Conservation (phyloP, 2,888 invertebrate species). For the Rotaria sp. region DNA sequence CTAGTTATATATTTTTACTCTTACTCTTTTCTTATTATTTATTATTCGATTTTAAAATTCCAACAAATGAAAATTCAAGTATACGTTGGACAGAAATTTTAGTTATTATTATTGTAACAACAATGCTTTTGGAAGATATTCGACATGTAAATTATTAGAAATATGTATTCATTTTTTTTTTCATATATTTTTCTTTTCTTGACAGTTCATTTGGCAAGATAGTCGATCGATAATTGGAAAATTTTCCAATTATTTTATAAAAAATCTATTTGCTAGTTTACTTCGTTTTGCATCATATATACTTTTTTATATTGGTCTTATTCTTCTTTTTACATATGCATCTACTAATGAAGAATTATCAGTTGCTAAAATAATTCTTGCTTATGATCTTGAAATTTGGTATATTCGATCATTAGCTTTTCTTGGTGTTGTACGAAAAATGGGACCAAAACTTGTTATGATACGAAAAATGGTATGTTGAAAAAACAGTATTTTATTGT, state of each 20-base stretch:
- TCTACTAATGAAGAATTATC: no score
- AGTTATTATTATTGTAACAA: conserved; percentile 47
- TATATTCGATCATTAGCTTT: background rate
- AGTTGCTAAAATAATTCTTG: background rate
- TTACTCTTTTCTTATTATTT: conserved; percentile 50
- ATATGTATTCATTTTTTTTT: no score
- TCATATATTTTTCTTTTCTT: no score
- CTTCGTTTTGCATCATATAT: no score
- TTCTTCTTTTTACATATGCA: no score
- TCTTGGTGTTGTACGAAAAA: conserved; percentile 47
- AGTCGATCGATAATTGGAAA: no score
- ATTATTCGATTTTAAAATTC: conserved; percentile 48
- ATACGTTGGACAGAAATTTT: conserved; percentile 31
- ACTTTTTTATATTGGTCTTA: no score
- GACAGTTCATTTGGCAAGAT: no score
- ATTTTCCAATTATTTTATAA: no score
- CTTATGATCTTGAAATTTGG: background rate
- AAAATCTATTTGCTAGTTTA: no score
- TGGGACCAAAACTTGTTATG: conserved; percentile 56
- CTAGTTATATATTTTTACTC: conserved; percentile 49
- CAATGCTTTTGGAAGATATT: conserved; percentile 51
- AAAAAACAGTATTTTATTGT: no score
- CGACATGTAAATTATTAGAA: background rate
- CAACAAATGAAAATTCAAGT: conserved; percentile 42
- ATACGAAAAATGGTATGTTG: conserved; percentile 51